phyloP scores from a whole-genome alignment of 2,113 vertebrate genomes.

The Vidua chalybeata region DNA sequence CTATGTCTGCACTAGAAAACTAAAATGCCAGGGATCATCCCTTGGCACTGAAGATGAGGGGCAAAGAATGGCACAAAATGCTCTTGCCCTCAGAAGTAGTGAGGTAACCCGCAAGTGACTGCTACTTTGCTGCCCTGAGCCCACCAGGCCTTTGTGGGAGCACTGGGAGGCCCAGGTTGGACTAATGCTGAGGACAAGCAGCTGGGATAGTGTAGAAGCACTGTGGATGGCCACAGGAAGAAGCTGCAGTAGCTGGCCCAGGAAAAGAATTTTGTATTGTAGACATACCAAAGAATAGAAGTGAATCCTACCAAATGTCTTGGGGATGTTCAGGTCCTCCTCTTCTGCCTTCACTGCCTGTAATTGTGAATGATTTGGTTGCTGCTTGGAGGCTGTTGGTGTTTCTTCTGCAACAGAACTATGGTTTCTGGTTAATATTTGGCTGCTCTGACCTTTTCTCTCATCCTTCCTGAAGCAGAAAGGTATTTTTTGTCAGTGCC shows the following conservation, averaged over 20 bases:
- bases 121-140: not conserved
- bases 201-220: not conserved
- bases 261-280: not conserved
- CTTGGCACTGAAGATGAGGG: not conserved
- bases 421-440: not conserved
- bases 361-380: not conserved
- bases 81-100: not conserved
- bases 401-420: not conserved
- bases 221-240: not conserved
- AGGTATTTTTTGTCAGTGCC: not conserved
- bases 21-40: not conserved
- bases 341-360: not conserved
- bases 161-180: not conserved
- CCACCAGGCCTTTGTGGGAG: not conserved
- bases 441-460: not conserved
- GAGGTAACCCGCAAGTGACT: not conserved
- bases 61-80: not conserved
- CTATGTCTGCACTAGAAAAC: not conserved
- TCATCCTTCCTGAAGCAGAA: not conserved
- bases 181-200: not conserved
- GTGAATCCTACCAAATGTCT: not conserved
- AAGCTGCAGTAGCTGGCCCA: not conserved
- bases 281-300: not conserved
- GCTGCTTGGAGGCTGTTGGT: not conserved
- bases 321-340: not conserved